Evolutionary conservation across 1,140 invertebrate species (phyloP), one percentile per base, ranked within the genome.

Genomic region (Zaprionus africanus): DNA sequence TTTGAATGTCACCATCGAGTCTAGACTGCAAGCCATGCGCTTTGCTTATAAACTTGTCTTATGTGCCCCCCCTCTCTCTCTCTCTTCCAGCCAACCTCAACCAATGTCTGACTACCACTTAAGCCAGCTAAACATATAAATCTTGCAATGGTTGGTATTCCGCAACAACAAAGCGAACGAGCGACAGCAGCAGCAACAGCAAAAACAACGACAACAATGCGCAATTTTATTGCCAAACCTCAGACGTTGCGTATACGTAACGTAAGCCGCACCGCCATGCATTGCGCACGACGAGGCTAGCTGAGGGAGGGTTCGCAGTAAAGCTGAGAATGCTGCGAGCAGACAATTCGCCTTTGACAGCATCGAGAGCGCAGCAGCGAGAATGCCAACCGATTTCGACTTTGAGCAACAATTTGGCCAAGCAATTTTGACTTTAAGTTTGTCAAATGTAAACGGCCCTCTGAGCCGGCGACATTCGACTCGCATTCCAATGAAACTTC

Each of bases 71-170:
- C 17, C n/a, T 17, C 2, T 2, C 51, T 1, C 58, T 53, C 60
- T 74, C 1, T 9, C 0, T 13, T 4, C 4, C 31, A 7, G 6
- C 68, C 69, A 83, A 77, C 28, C 28, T 31, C 28, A 88, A 88
- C 84, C 84, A 87, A 87, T 87, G 84, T 84, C 84, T 88, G 84
- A 84, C 84, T 87, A 88, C 74, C 84, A 81, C 84, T 88, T 88
- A 88, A 87, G 81, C 78, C 78, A 80, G 59, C 85, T 84, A 81
- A 90, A 85, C 85, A 79, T 90, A 90, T 90, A 90, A 90, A 90
- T 90, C 85, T 82, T 62, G 81, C 81, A 85, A 90, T 90, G 85
- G 75, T 75, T 90, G 85, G 78, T 81, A 88, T 88, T 88, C 84
- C 54, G 62, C 62, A 67, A 36, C 62, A 64, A 69, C 66, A 75